A percentile compares a stretch with the other conserved stretches of the same genome.
phyloP scores from a whole-genome alignment of 2,888 invertebrate species.

The Hydrotaea cyrtoneurina region DNA sequence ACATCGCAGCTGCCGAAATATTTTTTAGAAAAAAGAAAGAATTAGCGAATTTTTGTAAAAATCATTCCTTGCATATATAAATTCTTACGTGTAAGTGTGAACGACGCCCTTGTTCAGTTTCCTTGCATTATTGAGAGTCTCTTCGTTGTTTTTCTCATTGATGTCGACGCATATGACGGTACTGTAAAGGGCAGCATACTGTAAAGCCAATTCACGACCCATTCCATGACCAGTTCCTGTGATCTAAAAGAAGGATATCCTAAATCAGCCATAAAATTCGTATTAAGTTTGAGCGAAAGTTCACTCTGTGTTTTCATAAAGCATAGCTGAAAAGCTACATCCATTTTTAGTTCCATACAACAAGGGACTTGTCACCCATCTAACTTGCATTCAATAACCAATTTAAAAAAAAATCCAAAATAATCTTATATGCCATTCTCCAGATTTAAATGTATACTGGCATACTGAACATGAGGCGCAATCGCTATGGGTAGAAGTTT shows the following conservation, averaged over 20 bases:
- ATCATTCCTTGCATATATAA: no score
- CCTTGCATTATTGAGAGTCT: slow-evolving; percentile 84
- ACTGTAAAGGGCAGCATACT: slow-evolving; percentile 87
- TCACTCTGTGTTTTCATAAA: no score
- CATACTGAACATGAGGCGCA: no score
- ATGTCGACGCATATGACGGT: slow-evolving; percentile 90
- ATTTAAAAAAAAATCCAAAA: no score
- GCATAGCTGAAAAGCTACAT: no score
- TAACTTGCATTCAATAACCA: no score
- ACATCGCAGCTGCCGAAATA: slow-evolving; percentile 89
- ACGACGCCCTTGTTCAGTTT: slow-evolving; percentile 76
- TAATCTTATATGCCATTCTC: no score
- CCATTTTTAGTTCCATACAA: no score
- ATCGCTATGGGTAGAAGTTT: no score
- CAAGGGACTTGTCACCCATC: no score
- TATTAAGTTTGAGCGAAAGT: not conserved
- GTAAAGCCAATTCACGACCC: slow-evolving; percentile 88
- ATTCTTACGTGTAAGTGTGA: slow-evolving; percentile 81
- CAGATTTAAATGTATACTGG: no score
- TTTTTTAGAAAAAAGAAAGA: not conserved
- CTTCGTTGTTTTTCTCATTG: slow-evolving; percentile 86
- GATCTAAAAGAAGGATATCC: slow-evolving; percentile 82
- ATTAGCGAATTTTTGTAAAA: no score
- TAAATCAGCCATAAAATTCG: not conserved
- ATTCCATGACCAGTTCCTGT: slow-evolving; percentile 94